phyloP scores from a whole-genome alignment of 2,113 vertebrate genomes.

The Sciurus niger region DNA sequence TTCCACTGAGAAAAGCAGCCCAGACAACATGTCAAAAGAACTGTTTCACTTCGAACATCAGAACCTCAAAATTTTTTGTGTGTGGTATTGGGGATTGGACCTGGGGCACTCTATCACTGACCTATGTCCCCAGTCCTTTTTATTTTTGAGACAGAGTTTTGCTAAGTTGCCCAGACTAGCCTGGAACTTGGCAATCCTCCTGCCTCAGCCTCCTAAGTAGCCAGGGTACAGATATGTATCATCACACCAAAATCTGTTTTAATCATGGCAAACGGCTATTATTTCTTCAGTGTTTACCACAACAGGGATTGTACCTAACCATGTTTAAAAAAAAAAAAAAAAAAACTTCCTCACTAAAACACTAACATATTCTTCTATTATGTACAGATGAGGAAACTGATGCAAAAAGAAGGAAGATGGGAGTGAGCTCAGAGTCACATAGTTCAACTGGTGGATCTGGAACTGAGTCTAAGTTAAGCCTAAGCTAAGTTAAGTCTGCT shows the following conservation, averaged over 20 bases:
- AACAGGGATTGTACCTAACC: neutral
- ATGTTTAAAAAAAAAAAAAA: neutral
- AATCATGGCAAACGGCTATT: neutral
- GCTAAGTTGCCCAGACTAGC: neutral
- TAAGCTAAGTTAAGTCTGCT: neutral
- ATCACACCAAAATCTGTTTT: neutral
- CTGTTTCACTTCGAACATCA: neutral
- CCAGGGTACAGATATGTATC: neutral
- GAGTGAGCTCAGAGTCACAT: neutral
- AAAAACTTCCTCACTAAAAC: neutral
- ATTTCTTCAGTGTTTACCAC: neutral
- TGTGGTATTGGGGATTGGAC: neutral
- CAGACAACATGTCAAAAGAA: neutral
- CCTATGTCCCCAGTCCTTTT: neutral
- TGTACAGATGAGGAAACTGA: neutral
- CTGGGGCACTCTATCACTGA: neutral
- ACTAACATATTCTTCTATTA: neutral
- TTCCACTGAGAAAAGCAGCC: neutral
- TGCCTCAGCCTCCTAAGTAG: neutral
- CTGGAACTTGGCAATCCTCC: neutral
- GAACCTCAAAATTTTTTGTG: neutral
- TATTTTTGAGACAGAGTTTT: neutral
- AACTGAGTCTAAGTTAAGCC: neutral
- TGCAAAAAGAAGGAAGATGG: neutral
- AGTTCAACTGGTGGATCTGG: neutral